phyloP scores from a whole-genome alignment of 2,797 vertebrate species.

The Danio choprae region DNA sequence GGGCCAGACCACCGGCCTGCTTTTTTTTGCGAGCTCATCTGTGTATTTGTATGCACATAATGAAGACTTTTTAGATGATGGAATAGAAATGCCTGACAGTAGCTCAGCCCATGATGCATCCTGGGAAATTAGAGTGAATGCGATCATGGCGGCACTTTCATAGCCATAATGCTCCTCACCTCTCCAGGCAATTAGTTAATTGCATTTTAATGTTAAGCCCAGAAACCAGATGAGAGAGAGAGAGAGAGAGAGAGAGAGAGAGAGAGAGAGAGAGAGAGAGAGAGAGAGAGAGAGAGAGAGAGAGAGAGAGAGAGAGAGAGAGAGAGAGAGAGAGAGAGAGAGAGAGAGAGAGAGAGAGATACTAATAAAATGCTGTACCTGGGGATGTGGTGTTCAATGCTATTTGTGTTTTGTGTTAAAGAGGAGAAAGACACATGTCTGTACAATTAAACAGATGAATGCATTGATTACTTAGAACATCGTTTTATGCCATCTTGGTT shows the following conservation, averaged over 20 bases:
- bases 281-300: neutral
- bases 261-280: neutral
- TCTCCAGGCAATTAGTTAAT: slow-evolving; percentile 67
- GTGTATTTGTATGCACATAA: neutral
- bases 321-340: too few relatives aligned
- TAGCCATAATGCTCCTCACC: slow-evolving; percentile 56
- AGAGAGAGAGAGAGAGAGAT: neutral
- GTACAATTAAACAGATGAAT: neutral
- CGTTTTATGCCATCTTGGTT: neutral
- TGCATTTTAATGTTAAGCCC: slow-evolving; percentile 64
- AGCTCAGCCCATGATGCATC: slow-evolving; percentile 38
- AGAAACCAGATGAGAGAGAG: slow-evolving; percentile 48
- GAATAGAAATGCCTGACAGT: slow-evolving; percentile 22
- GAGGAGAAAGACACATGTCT: neutral
- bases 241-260: neutral
- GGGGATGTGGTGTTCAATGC: slow-evolving; percentile 17
- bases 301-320: slow-evolving; percentile 5
- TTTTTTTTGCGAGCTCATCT: slow-evolving; percentile 6
- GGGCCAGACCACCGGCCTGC: neutral
- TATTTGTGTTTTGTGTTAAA: slow-evolving; percentile 16
- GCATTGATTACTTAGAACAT: neutral
- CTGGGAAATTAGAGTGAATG: slow-evolving; percentile 63
- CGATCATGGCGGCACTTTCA: slow-evolving; percentile 56
- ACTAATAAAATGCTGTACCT: neutral
- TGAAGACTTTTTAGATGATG: slow-evolving; percentile 9